Percentiles rank a stretch among this genome's conserved stretches.
phyloP scores from a whole-genome alignment of 2,113 vertebrate genomes.

The Rhinopomastus cyanomelas region DNA sequence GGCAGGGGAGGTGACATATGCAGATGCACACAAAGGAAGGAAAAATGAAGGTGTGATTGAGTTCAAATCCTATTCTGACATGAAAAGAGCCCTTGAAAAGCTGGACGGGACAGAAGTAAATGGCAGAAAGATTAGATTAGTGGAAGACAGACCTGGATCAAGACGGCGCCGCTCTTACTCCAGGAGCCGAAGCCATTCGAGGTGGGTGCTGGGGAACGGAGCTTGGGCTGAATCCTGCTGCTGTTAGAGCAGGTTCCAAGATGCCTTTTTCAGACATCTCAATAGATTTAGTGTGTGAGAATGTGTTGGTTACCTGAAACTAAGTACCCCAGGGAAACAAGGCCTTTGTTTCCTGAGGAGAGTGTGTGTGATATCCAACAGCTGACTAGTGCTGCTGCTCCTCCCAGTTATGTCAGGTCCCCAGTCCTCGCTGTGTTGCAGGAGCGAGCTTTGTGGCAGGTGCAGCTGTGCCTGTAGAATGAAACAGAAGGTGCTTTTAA shows the following conservation, averaged over 20 bases:
- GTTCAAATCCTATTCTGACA: constrained; percentile 95
- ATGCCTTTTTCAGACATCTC: background rate
- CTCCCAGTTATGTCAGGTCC: background rate
- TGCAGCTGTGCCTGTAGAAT: background rate
- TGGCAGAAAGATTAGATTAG: constrained; percentile 93
- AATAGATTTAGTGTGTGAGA: background rate
- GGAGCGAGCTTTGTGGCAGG: background rate
- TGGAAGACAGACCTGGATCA: constrained; percentile 93
- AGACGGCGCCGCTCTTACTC: constrained; percentile 89
- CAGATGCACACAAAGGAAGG: constrained; percentile 94
- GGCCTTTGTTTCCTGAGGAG: background rate
- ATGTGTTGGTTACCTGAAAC: background rate
- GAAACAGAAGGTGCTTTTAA: constrained; percentile 16
- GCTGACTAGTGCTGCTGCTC: background rate
- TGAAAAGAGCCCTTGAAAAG: constrained; percentile 98
- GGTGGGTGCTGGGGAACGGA: constrained; percentile 55
- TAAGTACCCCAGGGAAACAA: background rate
- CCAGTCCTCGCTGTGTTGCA: background rate
- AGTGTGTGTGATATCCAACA: rapidly evolving
- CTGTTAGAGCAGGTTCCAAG: background rate
- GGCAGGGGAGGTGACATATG: constrained; percentile 96
- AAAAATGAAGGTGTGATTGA: constrained; percentile 97
- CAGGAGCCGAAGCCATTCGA: constrained; percentile 89
- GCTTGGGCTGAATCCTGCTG: background rate
- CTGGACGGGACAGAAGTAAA: constrained; percentile 96